Evolutionary conservation across 2,888 invertebrate genomes (phyloP).

Genomic region (Eucriotettix oculatus): DNA sequence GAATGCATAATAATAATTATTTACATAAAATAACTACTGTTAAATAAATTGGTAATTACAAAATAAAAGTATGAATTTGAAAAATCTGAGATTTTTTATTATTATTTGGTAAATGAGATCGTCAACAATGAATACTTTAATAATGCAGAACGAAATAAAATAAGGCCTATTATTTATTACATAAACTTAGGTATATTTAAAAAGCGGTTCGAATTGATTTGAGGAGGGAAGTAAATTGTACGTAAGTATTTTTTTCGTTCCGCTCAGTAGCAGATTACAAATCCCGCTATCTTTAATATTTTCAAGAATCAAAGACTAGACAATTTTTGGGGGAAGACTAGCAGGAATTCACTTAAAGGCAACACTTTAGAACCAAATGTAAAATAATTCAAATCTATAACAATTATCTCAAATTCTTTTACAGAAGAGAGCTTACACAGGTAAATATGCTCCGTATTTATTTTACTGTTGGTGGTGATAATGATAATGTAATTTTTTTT

Average conservation of each 20-base stretch:
- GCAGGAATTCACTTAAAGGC: slow-evolving; percentile 4
- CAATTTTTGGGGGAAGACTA: slow-evolving; percentile 11
- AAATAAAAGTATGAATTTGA: no score
- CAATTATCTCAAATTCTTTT: background rate
- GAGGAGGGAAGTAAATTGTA: no score
- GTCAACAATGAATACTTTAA: background rate
- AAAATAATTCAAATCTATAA: background rate
- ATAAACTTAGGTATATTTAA: no score
- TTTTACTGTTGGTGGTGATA: background rate
- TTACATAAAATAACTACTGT: background rate
- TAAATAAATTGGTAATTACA: slow-evolving; percentile 6
- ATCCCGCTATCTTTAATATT: no score
- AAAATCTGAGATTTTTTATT: no score
- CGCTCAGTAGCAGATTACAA: no score
- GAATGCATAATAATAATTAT: background rate
- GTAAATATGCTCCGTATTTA: background rate
- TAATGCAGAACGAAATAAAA: no score
- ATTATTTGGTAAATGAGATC: background rate
- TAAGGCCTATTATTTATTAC: no score
- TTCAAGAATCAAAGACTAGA: slow-evolving; percentile 8
- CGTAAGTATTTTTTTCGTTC: no score
- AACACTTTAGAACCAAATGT: background rate
- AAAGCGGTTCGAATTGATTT: no score
- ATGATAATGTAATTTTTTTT: background rate
- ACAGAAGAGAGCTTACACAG: background rate